Evolutionary conservation across 2,888 invertebrate genomes (phyloP), one percentile per base, ranked within the genome.

Genomic region (Boloria selene): DNA sequence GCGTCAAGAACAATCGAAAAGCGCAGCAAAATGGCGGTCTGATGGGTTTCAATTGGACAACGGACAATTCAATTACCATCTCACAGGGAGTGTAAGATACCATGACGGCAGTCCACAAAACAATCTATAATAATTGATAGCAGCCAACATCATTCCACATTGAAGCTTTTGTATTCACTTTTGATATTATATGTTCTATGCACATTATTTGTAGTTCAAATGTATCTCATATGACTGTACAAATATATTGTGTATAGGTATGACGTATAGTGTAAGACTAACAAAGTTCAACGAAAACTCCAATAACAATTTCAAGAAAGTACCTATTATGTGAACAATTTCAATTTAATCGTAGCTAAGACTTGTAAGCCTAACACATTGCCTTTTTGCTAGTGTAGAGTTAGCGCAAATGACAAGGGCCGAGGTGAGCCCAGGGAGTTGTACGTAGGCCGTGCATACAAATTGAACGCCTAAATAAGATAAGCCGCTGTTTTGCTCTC

Each of bases 391-490:
- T 72, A 67, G 63, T 65, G 55, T 16, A 47, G 51, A 67, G 65
- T 55, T 66, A 67, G 69, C 65, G 68, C 64, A 71, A 74, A 74
- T 73, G 72, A 73, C 69, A 61, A 60, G 67, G 67, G 68, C 67
- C 66, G 63, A 61, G 61, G 44, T 60, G 65, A 63, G 78, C 78
- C 80, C 85, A 75, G 73, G 89, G 88, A 87, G 79, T 79, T 75
- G 76, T 38, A 38, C 31, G 31, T 86, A 80, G 81, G 79, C 79
- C 81, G 79, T 89, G 89, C 88, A 90, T 90, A 90, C 87, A 90
- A 89, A 90, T 90, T 86, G 89, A 79, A 83, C 79, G 78, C 79
- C 85, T 85, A 87, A 89, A 88, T 89, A 86, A 84, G 71, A 73
- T 74, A 72, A 74, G 69, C 70, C 68, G 62, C 63, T 54, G 56